These are phyloP conservation scores for Metallyticus violacea DNA, from an alignment of 2,888 invertebrate genomes.

Conservation along the genomic window DNA sequence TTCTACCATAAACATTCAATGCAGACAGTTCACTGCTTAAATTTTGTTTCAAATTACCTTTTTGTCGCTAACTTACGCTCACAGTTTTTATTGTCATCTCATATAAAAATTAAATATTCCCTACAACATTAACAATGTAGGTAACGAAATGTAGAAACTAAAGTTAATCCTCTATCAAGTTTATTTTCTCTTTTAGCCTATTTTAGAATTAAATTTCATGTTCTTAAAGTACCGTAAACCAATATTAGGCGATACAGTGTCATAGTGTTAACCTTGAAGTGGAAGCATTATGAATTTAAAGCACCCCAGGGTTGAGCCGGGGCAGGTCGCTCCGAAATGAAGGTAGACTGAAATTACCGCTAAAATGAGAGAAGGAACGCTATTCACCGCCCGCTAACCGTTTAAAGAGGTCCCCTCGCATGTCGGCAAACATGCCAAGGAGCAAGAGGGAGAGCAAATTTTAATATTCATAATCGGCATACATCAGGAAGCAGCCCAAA, in stretches of 20 bases:
- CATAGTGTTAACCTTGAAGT: neutral
- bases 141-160: no score
- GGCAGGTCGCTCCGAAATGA: neutral
- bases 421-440: no score
- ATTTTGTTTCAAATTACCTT: no score
- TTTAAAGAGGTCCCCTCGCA: neutral
- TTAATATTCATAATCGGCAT: neutral
- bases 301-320: neutral
- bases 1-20: no score
- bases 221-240: neutral
- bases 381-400: neutral
- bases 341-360: neutral
- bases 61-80: no score
- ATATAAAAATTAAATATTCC: no score
- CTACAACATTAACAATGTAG: no score
- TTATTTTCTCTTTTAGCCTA: no score
- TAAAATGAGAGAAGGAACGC: neutral
- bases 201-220: neutral
- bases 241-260: neutral
- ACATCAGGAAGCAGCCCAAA: neutral
- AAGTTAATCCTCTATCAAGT: no score
- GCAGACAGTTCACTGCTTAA: no score
- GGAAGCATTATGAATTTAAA: neutral
- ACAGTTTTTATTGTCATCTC: no score
- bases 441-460: neutral